Evolutionary conservation across 2,797 vertebrate genomes (phyloP).

Genomic region (Squalus acanthias): DNA sequence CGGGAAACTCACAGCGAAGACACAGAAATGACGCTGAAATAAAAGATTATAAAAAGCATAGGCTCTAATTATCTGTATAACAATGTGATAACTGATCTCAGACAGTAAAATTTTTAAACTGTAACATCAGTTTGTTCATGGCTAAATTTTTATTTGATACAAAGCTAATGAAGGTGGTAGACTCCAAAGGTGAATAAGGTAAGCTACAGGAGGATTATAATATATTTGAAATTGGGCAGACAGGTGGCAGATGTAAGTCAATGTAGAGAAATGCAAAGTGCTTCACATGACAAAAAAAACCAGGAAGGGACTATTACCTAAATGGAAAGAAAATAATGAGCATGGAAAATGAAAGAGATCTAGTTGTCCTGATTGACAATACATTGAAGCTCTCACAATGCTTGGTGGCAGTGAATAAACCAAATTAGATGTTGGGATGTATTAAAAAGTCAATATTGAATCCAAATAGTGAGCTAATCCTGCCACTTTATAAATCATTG

Average conservation of each 20-base stretch:
- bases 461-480: no score
- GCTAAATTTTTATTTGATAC: not conserved
- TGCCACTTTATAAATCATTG: no score
- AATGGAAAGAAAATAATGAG: no score
- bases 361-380: no score
- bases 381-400: no score
- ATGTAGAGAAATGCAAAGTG: not conserved
- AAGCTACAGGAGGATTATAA: not conserved
- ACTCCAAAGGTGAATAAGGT: not conserved
- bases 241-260: not conserved
- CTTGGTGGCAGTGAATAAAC: no score
- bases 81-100: not conserved
- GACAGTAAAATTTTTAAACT: not conserved
- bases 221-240: not conserved
- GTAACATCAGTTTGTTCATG: not conserved
- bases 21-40: conserved; percentile 60
- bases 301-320: no score
- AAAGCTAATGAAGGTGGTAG: not conserved
- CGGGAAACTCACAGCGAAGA: conserved; percentile 61
- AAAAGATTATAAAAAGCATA: not conserved
- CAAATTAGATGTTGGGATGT: no score
- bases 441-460: no score
- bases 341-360: no score
- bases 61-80: not conserved
- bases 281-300: no score